Base-by-base conservation (phyloP, 2,888 invertebrate genomes). In the Arge pagana region DNA sequence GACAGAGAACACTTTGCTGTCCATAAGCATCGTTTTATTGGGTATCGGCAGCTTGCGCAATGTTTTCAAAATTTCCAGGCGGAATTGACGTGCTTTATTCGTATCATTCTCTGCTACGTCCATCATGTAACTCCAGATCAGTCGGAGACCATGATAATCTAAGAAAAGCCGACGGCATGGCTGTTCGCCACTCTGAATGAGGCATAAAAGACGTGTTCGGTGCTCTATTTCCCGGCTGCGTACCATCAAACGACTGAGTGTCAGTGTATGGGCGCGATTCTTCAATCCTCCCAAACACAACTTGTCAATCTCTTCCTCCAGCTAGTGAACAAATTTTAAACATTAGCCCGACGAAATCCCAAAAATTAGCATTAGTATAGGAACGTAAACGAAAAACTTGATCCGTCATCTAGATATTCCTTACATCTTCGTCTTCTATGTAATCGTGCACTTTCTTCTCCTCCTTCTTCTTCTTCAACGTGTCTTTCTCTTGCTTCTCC, bases 71-170 rank as follows among this genome's bases (percentile, higher is more conserved):
- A 90, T 81, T 65, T 88, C 86, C 58, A 83, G 82, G 8, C 71
- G 65, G 35, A 74, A 71, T 24, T 65, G 65, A 50, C 70, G 70
- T 21, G 66, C 64, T 49, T 75, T 77, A 35, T 64, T 81, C 74
- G 77, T 80, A 62, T 80, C 79, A 49, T 79, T 76, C 0, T 77
- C 67, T 15, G 84, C 81, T 1, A 85, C 82, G 67, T 93, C 92
- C 52, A 86, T 85, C 85, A 96, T 94, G 89, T 97, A 97, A 21
- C 92, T 93, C 80, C 95, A 93, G 52, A 98, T 81, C 49, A 98
- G 79, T 4, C 92, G 81, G 50, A 97, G 80, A 0, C 97, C 97
- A 68, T 96, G 93, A 78, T 96, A 96, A 79, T 93, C 93, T 50
- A 94, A 83, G 79, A 97, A 96, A 56, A 96, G 81, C 11, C 93